These are phyloP conservation scores for Choloepus hoffmanni DNA, from an alignment of 2,113 vertebrate genomes.

Conservation along the genomic window DNA sequence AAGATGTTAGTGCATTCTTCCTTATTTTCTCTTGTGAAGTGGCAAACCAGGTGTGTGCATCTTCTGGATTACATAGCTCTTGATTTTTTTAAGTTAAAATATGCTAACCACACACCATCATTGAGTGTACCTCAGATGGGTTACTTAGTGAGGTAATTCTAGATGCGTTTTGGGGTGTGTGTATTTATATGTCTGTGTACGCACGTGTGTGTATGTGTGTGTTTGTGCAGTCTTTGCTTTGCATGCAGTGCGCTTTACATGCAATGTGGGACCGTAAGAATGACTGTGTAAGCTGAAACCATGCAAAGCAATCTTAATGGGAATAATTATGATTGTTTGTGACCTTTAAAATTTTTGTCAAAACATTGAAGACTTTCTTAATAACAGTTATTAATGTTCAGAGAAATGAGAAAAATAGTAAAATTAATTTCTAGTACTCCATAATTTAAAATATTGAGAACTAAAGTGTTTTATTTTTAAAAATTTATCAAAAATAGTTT, in stretches of 20 bases:
- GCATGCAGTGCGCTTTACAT: neutral
- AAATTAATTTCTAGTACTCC: neutral
- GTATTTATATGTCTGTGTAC: neutral
- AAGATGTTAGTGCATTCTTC: constrained; percentile 43
- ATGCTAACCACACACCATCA: neutral
- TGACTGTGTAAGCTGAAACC: no score
- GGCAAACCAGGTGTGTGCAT: neutral
- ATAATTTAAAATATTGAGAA: constrained; percentile 1
- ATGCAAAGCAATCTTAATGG: neutral
- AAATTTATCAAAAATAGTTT: neutral
- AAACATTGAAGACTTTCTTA: constrained; percentile 36
- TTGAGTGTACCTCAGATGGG: constrained; percentile 18
- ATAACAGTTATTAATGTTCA: constrained; percentile 38
- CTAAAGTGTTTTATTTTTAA: neutral
- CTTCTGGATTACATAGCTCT: neutral
- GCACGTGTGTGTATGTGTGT: no score
- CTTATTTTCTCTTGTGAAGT: constrained; percentile 6
- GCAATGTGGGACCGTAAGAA: neutral
- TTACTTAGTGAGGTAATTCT: neutral
- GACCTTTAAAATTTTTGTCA: neutral
- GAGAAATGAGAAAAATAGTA: neutral
- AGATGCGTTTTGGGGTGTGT: neutral
- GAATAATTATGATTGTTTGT: constrained; percentile 34
- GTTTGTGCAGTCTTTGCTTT: neutral
- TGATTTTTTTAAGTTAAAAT: constrained; percentile 41